Percentiles rank a stretch among this genome's conserved stretches.
Conservation (phyloP, 2,113 vertebrate species). For the Callospermophilus lateralis region DNA sequence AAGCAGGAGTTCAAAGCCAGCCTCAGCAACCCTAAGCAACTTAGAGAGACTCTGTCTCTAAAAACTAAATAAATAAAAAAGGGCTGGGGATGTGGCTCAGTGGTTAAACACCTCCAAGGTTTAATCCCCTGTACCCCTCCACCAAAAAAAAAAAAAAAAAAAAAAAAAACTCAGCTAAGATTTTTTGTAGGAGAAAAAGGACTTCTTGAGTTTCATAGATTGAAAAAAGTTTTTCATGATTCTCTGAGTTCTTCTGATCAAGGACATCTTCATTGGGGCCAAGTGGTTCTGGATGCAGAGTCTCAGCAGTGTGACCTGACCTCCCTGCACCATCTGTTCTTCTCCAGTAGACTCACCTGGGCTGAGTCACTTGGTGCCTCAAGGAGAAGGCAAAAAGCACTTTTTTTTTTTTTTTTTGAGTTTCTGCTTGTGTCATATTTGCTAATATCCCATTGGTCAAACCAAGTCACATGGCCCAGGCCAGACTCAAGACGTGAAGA, state of each 20-base stretch:
- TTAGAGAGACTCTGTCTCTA: too few species aligned
- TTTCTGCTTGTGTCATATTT: background rate
- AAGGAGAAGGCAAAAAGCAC: background rate
- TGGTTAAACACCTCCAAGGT: too few species aligned
- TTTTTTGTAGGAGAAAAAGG: background rate
- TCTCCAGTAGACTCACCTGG: background rate
- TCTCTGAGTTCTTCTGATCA: background rate
- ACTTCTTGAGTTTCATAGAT: background rate
- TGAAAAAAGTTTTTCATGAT: background rate
- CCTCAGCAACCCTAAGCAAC: too few species aligned
- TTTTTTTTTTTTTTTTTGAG: background rate
- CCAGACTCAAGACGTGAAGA: background rate
- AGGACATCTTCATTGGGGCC: background rate
- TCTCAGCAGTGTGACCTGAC: background rate
- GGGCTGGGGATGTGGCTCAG: too few species aligned
- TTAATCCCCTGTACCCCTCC: too few species aligned
- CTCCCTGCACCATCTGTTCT: accelerated
- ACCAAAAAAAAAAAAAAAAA: too few species aligned
- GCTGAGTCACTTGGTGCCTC: background rate
- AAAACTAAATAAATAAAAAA: too few species aligned
- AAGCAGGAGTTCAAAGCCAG: too few species aligned
- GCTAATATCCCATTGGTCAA: background rate
- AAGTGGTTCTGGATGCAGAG: background rate
- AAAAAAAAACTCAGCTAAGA: background rate
- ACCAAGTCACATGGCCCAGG: background rate